Evolutionary conservation across 2,888 invertebrate species (phyloP), one percentile per base, ranked within the genome.

Genomic region (Tupiocoris notatus): DNA sequence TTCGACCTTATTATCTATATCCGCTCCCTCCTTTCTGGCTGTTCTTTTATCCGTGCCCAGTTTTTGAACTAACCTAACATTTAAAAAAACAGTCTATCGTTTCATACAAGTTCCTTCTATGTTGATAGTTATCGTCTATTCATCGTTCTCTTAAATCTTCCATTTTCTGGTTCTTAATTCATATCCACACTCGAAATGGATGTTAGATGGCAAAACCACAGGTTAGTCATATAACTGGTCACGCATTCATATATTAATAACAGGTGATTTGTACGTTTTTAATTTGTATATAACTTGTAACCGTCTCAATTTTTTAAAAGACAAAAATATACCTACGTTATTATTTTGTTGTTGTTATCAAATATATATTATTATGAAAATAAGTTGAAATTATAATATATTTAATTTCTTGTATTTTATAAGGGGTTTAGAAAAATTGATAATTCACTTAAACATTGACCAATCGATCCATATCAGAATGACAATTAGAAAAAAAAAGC

Each of bases 371-470:
- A 25, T 62, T 21, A 62, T 24, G 25, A 21, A 56, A 57, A 73
- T 73, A 62, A 63, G 73, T 73, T 73, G 63, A 73, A 63, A 73
- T 73, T 17, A 73, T 62, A 1, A 62, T 54, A 22, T 71, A 71
- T 78, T 77, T 78, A 75, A 78, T 78, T 76, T 78, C 68, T 67
- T 22, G 77, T 78, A 78, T 73, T 75, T 78, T 68, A 75, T 71
- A 61, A 65, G 71, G 71, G 75, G 65, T 66, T 64, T 70, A 78
- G 59, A 76, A 66, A 66, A 24, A n/a, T n/a, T n/a, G 23, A 71
- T 23, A 62, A 77, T 63, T 77, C 21, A 66, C 39, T 39, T 39
- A 39, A 67, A 54, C 64, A 74, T 58, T 70, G 78, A 78, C 76
- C 78, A 76, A 78, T 71, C 73, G 66, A 78, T 78, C 76, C 78